phyloP scores from a whole-genome alignment of 2,888 invertebrate genomes.

The Lithophane leautieri region DNA sequence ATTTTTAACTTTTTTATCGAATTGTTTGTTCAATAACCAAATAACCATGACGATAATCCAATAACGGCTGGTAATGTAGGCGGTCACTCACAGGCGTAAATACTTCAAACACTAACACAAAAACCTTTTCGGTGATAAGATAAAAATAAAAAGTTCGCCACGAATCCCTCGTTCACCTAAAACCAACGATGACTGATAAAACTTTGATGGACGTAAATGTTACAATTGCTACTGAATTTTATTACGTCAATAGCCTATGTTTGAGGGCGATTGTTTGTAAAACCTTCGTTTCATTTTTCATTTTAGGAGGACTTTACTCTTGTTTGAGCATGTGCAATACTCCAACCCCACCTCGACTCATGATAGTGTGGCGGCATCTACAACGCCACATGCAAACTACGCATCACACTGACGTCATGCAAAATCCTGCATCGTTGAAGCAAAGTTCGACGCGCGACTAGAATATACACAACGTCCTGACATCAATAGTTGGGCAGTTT shows the following conservation, averaged over 20 bases:
- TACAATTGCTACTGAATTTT: constrained; percentile 29
- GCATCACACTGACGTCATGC: neutral
- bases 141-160: constrained; percentile 66
- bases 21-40: constrained; percentile 31
- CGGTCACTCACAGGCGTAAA: constrained; percentile 65
- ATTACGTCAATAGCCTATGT: constrained; percentile 33
- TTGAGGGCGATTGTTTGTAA: neutral
- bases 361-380: neutral
- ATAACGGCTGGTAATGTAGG: constrained; percentile 34
- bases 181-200: constrained; percentile 55
- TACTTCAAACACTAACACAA: constrained; percentile 71
- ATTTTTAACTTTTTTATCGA: constrained; percentile 22
- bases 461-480: neutral
- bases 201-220: constrained; percentile 19
- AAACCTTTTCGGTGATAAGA: constrained; percentile 78
- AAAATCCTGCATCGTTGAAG: too few relatives aligned
- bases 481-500: too few relatives aligned
- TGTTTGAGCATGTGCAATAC: neutral
- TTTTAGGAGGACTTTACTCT: neutral
- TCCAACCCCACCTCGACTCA: neutral
- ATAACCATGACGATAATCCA: constrained; percentile 41
- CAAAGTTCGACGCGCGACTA: neutral
- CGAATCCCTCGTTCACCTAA: constrained; percentile 51
- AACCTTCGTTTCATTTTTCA: neutral
- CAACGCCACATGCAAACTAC: neutral